Evolutionary conservation across 2,888 invertebrate species (phyloP).

Genomic region (Eupelmus urozonus): DNA sequence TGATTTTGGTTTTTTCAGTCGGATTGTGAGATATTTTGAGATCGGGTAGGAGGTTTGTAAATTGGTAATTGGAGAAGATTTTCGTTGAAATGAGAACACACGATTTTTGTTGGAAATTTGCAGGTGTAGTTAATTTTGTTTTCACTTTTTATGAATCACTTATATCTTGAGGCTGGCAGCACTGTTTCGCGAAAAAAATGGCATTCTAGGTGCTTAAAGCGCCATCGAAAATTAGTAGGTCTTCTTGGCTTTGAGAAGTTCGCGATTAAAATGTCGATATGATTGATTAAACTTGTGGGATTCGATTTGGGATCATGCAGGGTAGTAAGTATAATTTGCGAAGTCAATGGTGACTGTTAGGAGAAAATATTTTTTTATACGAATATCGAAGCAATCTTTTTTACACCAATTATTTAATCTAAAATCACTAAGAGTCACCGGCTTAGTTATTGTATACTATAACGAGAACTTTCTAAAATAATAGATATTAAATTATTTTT

Average conservation of each 20-base stretch:
- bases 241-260: slow-evolving; percentile 8
- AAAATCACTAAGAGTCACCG: slow-evolving; percentile 16
- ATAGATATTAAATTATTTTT: slow-evolving; percentile 36
- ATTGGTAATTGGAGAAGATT: too few relatives aligned
- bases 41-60: too few relatives aligned
- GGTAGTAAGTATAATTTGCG: slow-evolving; percentile 36
- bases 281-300: slow-evolving; percentile 20
- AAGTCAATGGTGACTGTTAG: slow-evolving; percentile 21
- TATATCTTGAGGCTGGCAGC: too few relatives aligned
- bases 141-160: too few relatives aligned
- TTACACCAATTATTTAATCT: neutral
- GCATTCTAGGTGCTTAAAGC: slow-evolving; percentile 2
- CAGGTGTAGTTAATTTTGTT: too few relatives aligned
- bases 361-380: neutral
- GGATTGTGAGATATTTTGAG: too few relatives aligned
- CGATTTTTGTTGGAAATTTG: too few relatives aligned
- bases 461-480: slow-evolving; percentile 25
- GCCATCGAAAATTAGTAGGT: neutral
- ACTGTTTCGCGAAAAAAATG: too few relatives aligned
- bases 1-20: too few relatives aligned
- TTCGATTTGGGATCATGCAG: slow-evolving; percentile 42
- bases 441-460: slow-evolving; percentile 10
- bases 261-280: neutral
- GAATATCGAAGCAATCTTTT: neutral
- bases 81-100: too few relatives aligned